Conservation (phyloP, 2,113 vertebrate genomes). For the Pedionomus torquatus region DNA sequence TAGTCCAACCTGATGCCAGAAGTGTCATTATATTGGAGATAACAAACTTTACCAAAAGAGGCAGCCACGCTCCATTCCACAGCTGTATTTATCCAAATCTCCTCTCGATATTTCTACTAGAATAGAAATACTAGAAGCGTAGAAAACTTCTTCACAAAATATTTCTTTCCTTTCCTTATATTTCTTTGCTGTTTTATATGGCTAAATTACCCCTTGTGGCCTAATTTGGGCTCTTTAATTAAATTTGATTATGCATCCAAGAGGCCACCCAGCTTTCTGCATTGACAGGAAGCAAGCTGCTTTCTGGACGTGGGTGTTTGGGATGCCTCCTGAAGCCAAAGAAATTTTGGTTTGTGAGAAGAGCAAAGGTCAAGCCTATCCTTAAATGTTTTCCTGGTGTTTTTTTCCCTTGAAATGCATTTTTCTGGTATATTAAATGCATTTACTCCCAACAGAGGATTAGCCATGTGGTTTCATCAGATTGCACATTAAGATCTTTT, state of each 20-base stretch:
- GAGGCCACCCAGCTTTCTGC: constrained; percentile 8
- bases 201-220: neutral
- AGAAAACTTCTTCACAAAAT: neutral
- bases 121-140: neutral
- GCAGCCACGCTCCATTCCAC: neutral
- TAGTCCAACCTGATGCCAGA: neutral
- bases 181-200: neutral
- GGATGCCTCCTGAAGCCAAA: neutral
- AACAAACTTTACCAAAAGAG: neutral
- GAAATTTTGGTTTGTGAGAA: neutral
- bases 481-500: neutral
- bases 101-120: neutral
- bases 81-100: neutral
- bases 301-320: neutral
- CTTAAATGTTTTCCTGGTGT: neutral
- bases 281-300: neutral
- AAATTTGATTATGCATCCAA: neutral
- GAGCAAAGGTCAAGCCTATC: neutral
- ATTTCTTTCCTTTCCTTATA: neutral
- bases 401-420: neutral
- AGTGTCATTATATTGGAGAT: neutral
- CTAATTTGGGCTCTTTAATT: neutral
- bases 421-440: neutral
- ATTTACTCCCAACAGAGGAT: neutral
- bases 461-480: neutral